phyloP scores from a whole-genome alignment of 2,113 vertebrate genomes.

The Corvus moneduloides region DNA sequence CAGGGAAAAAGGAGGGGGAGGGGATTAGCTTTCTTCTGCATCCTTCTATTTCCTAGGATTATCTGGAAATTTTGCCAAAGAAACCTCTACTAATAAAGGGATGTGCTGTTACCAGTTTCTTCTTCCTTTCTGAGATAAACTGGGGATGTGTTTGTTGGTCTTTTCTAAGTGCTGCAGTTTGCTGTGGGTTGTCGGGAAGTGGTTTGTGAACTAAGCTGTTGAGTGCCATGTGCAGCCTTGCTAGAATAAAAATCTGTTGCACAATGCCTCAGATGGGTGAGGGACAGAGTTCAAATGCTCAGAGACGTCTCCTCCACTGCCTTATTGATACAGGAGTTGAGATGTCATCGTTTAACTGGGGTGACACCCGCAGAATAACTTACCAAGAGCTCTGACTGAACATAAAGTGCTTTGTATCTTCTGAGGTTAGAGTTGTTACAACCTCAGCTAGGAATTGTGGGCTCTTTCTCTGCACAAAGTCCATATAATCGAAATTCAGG shows the following conservation, averaged over 20 bases:
- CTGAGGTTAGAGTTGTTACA: background rate
- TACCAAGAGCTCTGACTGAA: background rate
- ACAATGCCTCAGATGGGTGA: background rate
- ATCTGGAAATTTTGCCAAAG: background rate
- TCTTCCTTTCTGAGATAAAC: background rate
- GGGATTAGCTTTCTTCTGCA: background rate
- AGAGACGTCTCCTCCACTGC: background rate
- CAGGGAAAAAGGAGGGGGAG: background rate
- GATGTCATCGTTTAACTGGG: background rate
- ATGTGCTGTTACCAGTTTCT: background rate
- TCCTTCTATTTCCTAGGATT: background rate
- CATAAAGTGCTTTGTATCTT: background rate
- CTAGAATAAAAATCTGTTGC: background rate
- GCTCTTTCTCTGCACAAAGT: background rate
- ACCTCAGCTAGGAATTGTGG: background rate
- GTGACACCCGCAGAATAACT: background rate
- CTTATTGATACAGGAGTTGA: background rate
- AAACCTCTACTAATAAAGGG: background rate
- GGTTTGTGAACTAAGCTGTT: background rate
- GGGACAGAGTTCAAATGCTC: background rate
- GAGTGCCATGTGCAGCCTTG: background rate
- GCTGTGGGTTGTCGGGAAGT: background rate
- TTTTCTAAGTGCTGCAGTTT: background rate
- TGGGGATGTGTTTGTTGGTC: background rate
- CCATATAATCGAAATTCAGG: background rate